Base-by-base conservation (phyloP, 2,113 vertebrate species). In the Mormoops blainvillei region DNA sequence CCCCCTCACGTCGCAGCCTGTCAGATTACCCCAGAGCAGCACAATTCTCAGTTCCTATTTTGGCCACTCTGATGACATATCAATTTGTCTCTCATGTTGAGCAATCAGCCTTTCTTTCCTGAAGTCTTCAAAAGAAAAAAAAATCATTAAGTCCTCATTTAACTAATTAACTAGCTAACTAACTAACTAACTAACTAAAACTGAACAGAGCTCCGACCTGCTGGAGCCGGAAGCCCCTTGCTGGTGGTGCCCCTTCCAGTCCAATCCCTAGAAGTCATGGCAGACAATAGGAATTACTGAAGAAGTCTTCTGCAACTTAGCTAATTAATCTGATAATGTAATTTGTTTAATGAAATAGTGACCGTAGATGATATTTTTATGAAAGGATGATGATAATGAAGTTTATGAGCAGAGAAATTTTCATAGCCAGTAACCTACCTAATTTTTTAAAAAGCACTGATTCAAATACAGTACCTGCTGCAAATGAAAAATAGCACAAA, bases 21-120 rank as follows among this genome's bases (percentile, higher is more conserved):
- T 93, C 94, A 80, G 82, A 18, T 74, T 43, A 36, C 67, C 77
- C 54, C 82, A 73, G 86, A 67, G 52, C 94, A 65, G 2, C 65
- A 89, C 5, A 0, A 48, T 92, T 94, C 33, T 81, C 6, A 0
- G 36, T 92, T 93, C 33, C 0, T 52, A 82, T 52, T 36, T 71
- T 94, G 87, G 88, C 91, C 85, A 89, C 36, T 50, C 54, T 71
- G 43, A 26, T n/a, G 70, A 89, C 41, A 74, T 82, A 81, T 56
- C 41, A 96, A 80, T 97, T 97, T 98, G 28, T 81, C 95, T 91
- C 87, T 97, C 89, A 36, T 71, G 45, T 87, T 91, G 58, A 95
- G 82, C 88, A 76, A 16, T 91, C 54, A 94, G 85, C 91, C 78
- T 95, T 96, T 87, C 84, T 94, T 54, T 43, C 26, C 61, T 76